Percentiles rank a stretch among this genome's conserved stretches.
These are phyloP conservation scores for Limnephilus marmoratus DNA, from an alignment of 2,888 invertebrate genomes.

Conservation along the genomic window DNA sequence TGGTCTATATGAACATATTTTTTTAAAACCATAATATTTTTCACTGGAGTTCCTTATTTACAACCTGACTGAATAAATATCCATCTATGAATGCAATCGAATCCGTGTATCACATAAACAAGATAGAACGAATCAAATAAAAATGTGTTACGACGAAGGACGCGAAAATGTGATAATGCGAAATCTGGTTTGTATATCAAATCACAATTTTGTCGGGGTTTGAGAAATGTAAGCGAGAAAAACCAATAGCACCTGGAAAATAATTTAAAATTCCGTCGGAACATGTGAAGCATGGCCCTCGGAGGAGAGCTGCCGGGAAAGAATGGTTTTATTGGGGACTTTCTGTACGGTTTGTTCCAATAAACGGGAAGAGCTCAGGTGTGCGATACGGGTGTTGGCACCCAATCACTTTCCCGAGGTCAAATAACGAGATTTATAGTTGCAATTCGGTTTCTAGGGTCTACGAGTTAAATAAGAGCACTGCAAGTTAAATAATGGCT, in stretches of 20 bases:
- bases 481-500: not conserved
- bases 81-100: not conserved
- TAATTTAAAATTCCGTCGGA: conserved; percentile 30
- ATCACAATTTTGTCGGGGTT: not conserved
- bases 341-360: not conserved
- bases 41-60: no score
- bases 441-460: not conserved
- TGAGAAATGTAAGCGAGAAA: not conserved
- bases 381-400: not conserved
- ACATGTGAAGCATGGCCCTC: conserved; percentile 19
- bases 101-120: not conserved
- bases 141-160: not conserved
- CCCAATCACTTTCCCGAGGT: conserved; percentile 28
- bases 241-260: not conserved
- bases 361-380: conserved; percentile 13
- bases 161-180: not conserved
- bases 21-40: no score
- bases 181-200: not conserved
- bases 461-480: not conserved
- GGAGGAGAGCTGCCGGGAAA: conserved; percentile 13
- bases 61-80: not conserved
- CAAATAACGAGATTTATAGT: conserved; percentile 23
- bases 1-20: no score
- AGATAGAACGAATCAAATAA: conserved; percentile 2
- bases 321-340: conserved; percentile 28